Percentiles rank a stretch among this genome's conserved stretches.
Conservation (phyloP, 2,797 vertebrate genomes). For the Xyrichtys novacula region DNA sequence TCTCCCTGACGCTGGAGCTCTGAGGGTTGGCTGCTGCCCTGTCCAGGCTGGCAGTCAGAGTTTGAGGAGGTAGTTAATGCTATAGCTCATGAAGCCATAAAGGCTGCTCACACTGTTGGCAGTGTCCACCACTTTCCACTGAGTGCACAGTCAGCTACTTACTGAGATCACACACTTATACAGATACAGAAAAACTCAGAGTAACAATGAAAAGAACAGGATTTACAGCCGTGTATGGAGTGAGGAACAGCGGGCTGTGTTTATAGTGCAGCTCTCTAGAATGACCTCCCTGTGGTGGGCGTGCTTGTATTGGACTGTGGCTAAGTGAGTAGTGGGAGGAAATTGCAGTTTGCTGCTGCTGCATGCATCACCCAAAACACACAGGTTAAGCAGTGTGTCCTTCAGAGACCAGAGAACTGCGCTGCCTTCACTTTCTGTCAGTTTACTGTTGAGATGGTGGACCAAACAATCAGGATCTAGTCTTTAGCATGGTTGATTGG, state of each 20-base stretch:
- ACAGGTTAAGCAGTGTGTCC: constrained; percentile 16
- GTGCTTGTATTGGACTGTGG: constrained; percentile 14
- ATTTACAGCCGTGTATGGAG: constrained; percentile 13
- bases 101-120: constrained; percentile 34
- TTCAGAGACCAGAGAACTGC: not conserved
- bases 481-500: too few relatives aligned
- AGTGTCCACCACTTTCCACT: constrained; percentile 9
- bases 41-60: constrained; percentile 52
- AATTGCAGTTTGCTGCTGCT: constrained; percentile 19
- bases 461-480: too few relatives aligned
- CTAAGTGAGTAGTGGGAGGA: constrained; percentile 22
- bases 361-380: constrained; percentile 22
- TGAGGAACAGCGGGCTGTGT: constrained; percentile 11
- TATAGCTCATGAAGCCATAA: constrained; percentile 26
- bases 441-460: constrained; percentile 2
- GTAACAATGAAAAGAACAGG: constrained; percentile 22
- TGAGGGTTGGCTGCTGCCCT: constrained; percentile 57
- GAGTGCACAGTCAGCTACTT: constrained; percentile 3
- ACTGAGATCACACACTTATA: not conserved
- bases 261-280: constrained; percentile 26
- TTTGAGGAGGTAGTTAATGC: constrained; percentile 48
- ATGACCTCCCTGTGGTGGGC: constrained; percentile 22
- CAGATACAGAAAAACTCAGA: constrained; percentile 24
- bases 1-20: constrained; percentile 30
- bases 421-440: not conserved